Base-by-base conservation (phyloP, 1,140 invertebrate species). In the Mamestra configurata region DNA sequence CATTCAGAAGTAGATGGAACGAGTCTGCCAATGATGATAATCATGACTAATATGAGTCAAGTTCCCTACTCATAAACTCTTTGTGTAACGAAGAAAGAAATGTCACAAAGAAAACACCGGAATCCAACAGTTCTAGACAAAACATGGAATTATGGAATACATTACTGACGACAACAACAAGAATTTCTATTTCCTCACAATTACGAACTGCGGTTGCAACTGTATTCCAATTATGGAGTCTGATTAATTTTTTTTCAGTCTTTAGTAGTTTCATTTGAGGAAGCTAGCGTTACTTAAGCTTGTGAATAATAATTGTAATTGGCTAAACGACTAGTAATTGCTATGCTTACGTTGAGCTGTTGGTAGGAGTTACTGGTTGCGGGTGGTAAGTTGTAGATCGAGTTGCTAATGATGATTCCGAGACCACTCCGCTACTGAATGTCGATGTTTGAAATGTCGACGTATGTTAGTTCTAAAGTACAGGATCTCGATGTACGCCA, bases 271-370 rank as follows among this genome's bases (percentile, higher is more conserved):
- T 72, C 70, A 53, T 72, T 72, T 18, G 27, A 72, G 70, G 70
- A 72, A 72, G 49, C n/a, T 6, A 2, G 70, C 24, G n/a, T 72
- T 72, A 55, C 70, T 53, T 55, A 72, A 72, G 70, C 22, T 53
- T 53, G 37, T 55, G 70, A 72, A 72, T 72, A 72, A 72, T 72
- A 3, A 72, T 53, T 40, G 37, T 70, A 70, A 70, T 70, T 70
- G 40, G 22, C 13, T 70, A 70, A 70, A 70, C 22, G 66, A 70
- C 22, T 40, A 15, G 6, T 70, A 70, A 70, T 70, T 70, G 66
- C 31, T 70, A 46, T 70, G 43, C 40, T 70, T 70, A 66, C 66
- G 66, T 24, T 51, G 22, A 6, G 27, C 5, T 71, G 68, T 71
- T 71, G n/a, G n/a, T 43, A 11, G 11, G 46, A 4, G 24, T 8